Base-by-base conservation (phyloP, 92 coral and sea anemone species). In the Porites lobata region DNA sequence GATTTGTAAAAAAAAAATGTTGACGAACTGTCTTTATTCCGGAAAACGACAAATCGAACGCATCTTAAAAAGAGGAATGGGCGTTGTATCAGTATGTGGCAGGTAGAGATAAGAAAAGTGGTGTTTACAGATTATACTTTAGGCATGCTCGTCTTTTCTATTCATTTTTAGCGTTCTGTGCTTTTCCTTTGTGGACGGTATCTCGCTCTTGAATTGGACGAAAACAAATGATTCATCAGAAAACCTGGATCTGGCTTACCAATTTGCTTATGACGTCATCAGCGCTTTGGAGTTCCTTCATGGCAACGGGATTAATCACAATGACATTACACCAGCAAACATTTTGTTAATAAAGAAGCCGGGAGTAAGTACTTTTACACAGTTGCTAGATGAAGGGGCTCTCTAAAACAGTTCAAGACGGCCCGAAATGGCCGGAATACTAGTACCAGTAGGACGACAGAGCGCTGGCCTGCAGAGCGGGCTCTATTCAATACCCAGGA, bases 151-250 rank as follows among this genome's bases (percentile, higher is more conserved):
- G 43, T 56, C 7, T n/a, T 2, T 54, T 43, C n/a, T 18, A 24
- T 56, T 62, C 65, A 7, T 13, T 58, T 12, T 76, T 53, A 76
- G 81, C 66, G 18, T 76, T 17, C 81, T 76, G 0, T 76, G 81
- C 26, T 76, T 21, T 15, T 8, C 15, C 14, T 76, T 57, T 9
- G 67, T 76, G 19, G 38, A 47, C 24, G 81, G 81, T 24, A 59
- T 76, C 68, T 76, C 81, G 51, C 81, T 77, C 38, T 57, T 26
- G 69, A 59, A 50, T 57, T 77, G 62, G 22, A 77, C 61, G 81
- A 47, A 58, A 77, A 77, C 3, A 9, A 57, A 59, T 61, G 17
- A 20, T 65, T 22, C 69, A 7, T 77, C 51, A 47, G 61, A 57
- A 50, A 24, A 68, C 53, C 81, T 77, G 8, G 53, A 7, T 59